Evolutionary conservation across 2,888 invertebrate species (phyloP).

Genomic region (Athalia circularis): DNA sequence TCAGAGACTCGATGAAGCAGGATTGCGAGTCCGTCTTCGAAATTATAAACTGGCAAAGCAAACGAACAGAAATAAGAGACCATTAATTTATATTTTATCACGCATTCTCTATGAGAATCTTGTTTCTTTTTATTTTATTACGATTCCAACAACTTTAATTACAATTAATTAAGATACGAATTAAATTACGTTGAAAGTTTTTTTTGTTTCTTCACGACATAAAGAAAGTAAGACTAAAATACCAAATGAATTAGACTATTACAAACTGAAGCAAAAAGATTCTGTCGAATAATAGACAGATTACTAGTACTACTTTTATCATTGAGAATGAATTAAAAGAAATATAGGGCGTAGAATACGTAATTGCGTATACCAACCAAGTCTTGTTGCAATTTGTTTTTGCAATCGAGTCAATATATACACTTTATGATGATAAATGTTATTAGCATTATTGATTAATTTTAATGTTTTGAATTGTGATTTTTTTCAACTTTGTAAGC

Average conservation of each 20-base stretch:
- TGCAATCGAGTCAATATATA: constrained; percentile 33
- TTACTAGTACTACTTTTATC: not conserved
- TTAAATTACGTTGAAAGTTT: constrained; percentile 25
- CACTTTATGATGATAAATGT: constrained; percentile 16
- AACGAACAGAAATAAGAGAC: constrained; percentile 39
- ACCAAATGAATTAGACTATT: constrained; percentile 56
- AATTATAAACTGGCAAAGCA: constrained; percentile 10
- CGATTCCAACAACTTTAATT: constrained; percentile 17
- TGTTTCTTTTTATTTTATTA: constrained; percentile 33
- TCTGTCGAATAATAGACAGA: constrained; percentile 21
- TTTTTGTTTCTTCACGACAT: constrained; percentile 50
- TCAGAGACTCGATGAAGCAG: not conserved
- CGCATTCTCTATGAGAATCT: constrained; percentile 44
- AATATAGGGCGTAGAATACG: constrained; percentile 11
- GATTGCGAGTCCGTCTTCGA: constrained; percentile 5
- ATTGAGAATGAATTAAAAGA: constrained; percentile 21
- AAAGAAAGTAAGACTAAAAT: constrained; percentile 60
- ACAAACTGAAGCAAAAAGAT: constrained; percentile 31
- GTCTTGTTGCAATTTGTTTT: constrained; percentile 38
- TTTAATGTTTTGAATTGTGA: constrained; percentile 38
- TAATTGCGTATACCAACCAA: constrained; percentile 26
- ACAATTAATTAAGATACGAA: constrained; percentile 26
- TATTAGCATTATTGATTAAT: constrained; percentile 33
- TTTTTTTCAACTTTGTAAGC: constrained; percentile 36
- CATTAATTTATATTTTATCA: constrained; percentile 5